phyloP scores from a whole-genome alignment of 2,113 vertebrate genomes.

The Ciconia maguari region DNA sequence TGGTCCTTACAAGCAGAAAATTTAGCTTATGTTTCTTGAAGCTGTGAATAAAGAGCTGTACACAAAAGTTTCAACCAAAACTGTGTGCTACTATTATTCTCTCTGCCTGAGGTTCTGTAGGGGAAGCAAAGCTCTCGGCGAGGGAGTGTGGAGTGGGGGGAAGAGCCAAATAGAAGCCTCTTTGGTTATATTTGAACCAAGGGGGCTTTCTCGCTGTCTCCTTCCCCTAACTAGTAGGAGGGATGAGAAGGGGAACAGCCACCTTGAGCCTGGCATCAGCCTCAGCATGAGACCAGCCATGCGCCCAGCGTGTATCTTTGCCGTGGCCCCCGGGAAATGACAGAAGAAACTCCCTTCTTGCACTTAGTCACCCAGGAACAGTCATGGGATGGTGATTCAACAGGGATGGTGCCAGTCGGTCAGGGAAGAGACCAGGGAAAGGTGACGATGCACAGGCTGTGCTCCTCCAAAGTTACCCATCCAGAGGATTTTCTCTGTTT shows the following conservation, averaged over 20 bases:
- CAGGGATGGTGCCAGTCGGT: accelerated
- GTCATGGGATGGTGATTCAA: not conserved
- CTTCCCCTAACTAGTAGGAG: not conserved
- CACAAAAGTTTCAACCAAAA: not conserved
- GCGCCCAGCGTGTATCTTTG: accelerated
- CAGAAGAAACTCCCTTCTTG: not conserved
- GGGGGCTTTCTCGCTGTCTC: not conserved
- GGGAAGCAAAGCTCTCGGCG: not conserved
- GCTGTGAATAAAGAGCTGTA: not conserved
- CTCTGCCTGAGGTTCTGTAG: not conserved
- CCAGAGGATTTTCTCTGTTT: not conserved
- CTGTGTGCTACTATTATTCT: accelerated
- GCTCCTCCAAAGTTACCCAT: not conserved
- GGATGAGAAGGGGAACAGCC: not conserved
- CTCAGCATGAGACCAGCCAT: not conserved
- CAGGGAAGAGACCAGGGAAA: not conserved
- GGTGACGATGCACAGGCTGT: accelerated
- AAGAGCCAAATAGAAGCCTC: not conserved
- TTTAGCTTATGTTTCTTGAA: not conserved
- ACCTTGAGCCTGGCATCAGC: not conserved
- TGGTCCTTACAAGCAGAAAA: not conserved
- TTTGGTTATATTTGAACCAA: not conserved
- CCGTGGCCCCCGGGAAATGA: not conserved
- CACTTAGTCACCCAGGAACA: not conserved
- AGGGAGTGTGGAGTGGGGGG: not conserved